phyloP scores from a whole-genome alignment of 2,797 vertebrate genomes.

The Coreius guichenoti region DNA sequence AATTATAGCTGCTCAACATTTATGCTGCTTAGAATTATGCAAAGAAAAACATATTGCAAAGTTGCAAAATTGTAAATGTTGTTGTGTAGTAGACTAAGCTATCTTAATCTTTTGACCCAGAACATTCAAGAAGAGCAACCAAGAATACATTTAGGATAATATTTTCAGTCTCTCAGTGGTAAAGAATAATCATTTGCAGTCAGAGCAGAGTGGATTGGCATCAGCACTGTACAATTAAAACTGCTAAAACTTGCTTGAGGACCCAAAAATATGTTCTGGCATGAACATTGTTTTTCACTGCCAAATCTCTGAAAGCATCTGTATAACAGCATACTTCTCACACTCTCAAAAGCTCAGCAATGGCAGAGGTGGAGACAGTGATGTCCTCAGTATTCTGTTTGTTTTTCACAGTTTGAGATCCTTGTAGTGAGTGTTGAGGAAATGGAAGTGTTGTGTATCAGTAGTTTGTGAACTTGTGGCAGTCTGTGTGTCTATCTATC shows the following conservation, averaged over 20 bases:
- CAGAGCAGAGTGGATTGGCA: constrained; percentile 11
- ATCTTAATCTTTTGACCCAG: constrained; percentile 9
- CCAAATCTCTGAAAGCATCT: constrained; percentile 61
- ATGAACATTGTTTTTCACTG: background rate
- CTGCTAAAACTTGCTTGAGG: background rate
- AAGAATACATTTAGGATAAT: background rate
- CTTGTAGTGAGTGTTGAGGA: constrained; percentile 66
- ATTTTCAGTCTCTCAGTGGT: background rate
- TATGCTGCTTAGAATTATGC: background rate
- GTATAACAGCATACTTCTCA: constrained; percentile 75
- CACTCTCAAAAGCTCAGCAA: constrained; percentile 69
- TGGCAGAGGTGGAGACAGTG: constrained; percentile 72
- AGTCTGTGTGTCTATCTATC: constrained; percentile 48
- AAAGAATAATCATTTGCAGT: constrained; percentile 7
- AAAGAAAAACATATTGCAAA: background rate
- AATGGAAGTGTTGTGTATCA: constrained; percentile 72
- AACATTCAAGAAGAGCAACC: background rate
- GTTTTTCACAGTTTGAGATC: constrained; percentile 69
- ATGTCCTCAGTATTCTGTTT: constrained; percentile 77
- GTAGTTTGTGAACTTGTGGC: constrained; percentile 73
- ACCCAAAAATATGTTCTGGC: background rate
- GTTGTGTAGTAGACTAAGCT: background rate
- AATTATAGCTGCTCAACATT: background rate
- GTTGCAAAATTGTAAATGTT: background rate
- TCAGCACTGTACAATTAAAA: background rate